Evolutionary conservation across 2,797 vertebrate species (phyloP), one percentile per base, ranked within the genome.

Genomic region (Rhynchotus rufescens): DNA sequence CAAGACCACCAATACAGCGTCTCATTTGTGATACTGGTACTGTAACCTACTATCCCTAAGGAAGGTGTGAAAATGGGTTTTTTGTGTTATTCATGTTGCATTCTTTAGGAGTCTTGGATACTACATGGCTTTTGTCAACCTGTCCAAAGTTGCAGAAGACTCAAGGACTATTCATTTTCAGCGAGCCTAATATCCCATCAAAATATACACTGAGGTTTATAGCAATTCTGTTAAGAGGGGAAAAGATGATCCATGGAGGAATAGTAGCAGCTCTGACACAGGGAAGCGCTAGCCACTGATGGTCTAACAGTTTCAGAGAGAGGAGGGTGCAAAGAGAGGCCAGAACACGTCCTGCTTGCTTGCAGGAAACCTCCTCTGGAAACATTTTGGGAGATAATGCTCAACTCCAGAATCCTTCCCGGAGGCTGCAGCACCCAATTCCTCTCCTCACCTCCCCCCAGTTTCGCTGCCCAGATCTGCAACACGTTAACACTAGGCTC

Each of bases 401-500:
- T 77, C 38, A 22, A 85, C 62, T 92, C 69, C 34, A 11, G 32
- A 86, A 73, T 89, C 80, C 49, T 69, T 79, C 44, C 66, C 38
- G 22, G 16, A 64, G 40, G 57, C 79, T 68, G 77, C n/a, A 92
- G 78, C 72, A 71, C 86, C 56, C 65, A 71, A 71, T 80, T 92
- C 81, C 60, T 66, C 92, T 87, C 76, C 25, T 52, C 26, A 34
- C 9, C 67, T 20, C 73, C 60, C 14, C 28, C 56, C 45, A 65
- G 15, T 76, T 94, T 90, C 83, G 45, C 90, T 91, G 90, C 65
- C 85, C 80, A 95, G 84, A 96, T 95, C 92, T 54, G 12, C 94
- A 97, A 64, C 88, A 97, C 92, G 94, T 88, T 97, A 95, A 90
- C 92, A 90, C 86, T 36, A 92, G 56, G 92, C 88, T 96, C 86